Base-by-base conservation (phyloP, 2,888 invertebrate species). In the Diabrotica balteata region DNA sequence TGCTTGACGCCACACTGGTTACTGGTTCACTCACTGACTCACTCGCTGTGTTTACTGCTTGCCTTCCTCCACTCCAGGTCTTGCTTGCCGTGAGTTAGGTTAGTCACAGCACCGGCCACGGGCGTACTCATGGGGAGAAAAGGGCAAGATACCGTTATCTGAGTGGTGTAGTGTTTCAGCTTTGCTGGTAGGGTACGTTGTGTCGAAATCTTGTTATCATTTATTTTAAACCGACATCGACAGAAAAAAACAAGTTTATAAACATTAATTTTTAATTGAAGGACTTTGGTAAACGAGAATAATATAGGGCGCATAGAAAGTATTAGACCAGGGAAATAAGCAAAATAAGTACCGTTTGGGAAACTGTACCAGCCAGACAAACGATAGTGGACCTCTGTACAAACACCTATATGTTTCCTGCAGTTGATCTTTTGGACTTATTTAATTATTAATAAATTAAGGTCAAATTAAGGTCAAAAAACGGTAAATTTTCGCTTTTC, bases 31-130 rank as follows among this genome's bases (percentile, higher is more conserved):
- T 32, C 66, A 63, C 66, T 66, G 61, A 51, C 61, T 61, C 55
- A 50, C 61, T 66, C 54, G 42, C 59, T n/a, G 42, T 57, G 45
- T 57, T 57, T 57, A 57, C 55, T 44, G 55, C 45, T 57, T 63
- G 63, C 60, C 54, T 55, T 57, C 60, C 54, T 50, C 69, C 63
- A 54, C 63, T 64, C 64, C 46, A 58, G 64, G 52, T 64, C 58
- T 64, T 64, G 51, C 45, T 46, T 47, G 64, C 66, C 66, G 69
- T 69, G 66, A 63, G 69, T 66, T 69, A 69, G 69, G 69, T 69
- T 69, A 69, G 69, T 66, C 69, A 69, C 66, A 66, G 66, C 63
- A 52, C 57, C 52, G 60, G 61, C 66, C 69, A 69, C 63, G 46
- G 69, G 66, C 69, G 69, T 63, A 60, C 59, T 52, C 45, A 49